Percentiles rank a stretch among this genome's conserved stretches.
Evolutionary conservation across 2,797 vertebrate species (phyloP).

Genomic region (Serranus cabrilla): DNA sequence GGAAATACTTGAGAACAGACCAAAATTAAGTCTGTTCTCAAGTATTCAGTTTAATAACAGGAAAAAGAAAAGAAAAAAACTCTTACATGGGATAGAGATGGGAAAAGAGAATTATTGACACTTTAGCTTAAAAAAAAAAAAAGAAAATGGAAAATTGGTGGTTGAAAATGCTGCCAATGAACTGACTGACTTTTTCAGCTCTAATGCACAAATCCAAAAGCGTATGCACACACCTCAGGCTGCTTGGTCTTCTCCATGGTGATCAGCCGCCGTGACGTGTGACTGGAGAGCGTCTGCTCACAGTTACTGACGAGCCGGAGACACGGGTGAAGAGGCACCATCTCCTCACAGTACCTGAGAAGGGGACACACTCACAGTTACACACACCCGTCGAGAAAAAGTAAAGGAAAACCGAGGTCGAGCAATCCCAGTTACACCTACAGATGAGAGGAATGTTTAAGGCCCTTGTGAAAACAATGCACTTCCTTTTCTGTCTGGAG

Average conservation of each 20-base stretch:
- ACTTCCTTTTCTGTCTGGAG: slow-evolving; percentile 27
- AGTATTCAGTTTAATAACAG: neutral
- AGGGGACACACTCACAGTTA: neutral
- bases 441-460: slow-evolving; percentile 13
- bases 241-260: slow-evolving; percentile 98
- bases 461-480: slow-evolving; percentile 7
- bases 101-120: neutral
- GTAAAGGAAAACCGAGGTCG: neutral
- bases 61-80: neutral
- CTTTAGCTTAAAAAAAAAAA: neutral
- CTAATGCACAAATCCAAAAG: neutral
- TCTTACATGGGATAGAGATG: neutral
- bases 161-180: neutral
- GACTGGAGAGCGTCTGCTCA: slow-evolving; percentile 96
- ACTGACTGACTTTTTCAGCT: neutral
- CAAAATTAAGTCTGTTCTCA: neutral
- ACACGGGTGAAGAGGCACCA: slow-evolving; percentile 93
- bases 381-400: neutral
- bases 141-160: neutral
- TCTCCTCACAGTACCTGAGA: slow-evolving; percentile 93
- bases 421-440: neutral
- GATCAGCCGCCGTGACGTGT: slow-evolving; percentile 95
- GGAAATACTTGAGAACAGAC: too few species aligned
- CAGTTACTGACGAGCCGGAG: slow-evolving; percentile 95
- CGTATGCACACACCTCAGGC: slow-evolving; percentile 89